phyloP scores from a whole-genome alignment of 64 coral and sea anemone genomes.

The Montipora foliosa region DNA sequence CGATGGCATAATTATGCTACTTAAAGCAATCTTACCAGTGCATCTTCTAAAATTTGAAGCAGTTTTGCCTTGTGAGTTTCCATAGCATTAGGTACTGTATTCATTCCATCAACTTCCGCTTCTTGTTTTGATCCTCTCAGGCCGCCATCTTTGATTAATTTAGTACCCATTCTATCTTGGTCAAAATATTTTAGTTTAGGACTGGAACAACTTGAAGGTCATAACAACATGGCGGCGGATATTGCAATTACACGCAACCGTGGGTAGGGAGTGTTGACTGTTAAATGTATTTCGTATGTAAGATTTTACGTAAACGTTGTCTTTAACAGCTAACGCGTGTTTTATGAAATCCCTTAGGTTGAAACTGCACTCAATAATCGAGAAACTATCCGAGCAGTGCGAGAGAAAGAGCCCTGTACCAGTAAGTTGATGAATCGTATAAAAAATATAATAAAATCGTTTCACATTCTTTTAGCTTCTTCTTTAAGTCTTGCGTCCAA shows the following conservation, averaged over 20 bases:
- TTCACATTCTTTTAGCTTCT: too few relatives aligned
- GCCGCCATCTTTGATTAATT: too few relatives aligned
- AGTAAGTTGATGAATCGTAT: background rate
- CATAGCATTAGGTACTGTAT: background rate
- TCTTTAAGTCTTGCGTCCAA: too few relatives aligned
- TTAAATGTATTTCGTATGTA: too few relatives aligned
- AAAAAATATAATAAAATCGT: too few relatives aligned
- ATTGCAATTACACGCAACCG: background rate
- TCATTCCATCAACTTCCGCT: too few relatives aligned
- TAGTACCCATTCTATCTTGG: background rate
- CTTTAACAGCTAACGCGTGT: background rate
- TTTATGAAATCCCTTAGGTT: conserved; percentile 8
- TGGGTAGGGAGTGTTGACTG: background rate
- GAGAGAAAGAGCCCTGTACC: conserved; percentile 36
- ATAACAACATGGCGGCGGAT: too few relatives aligned
- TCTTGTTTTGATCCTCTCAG: too few relatives aligned
- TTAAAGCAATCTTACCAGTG: conserved; percentile 50
- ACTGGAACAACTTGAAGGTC: background rate
- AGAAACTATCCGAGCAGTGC: conserved; percentile 46
- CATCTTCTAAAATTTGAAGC: conserved; percentile 72
- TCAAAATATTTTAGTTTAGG: background rate
- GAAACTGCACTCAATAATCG: conserved; percentile 53
- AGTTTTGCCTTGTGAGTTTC: conserved; percentile 75
- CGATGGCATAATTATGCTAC: too few relatives aligned
- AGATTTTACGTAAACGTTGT: too few relatives aligned